Evolutionary conservation across 2,113 vertebrate genomes (phyloP), one percentile per base, ranked within the genome.

Genomic region (Ciconia stormi): DNA sequence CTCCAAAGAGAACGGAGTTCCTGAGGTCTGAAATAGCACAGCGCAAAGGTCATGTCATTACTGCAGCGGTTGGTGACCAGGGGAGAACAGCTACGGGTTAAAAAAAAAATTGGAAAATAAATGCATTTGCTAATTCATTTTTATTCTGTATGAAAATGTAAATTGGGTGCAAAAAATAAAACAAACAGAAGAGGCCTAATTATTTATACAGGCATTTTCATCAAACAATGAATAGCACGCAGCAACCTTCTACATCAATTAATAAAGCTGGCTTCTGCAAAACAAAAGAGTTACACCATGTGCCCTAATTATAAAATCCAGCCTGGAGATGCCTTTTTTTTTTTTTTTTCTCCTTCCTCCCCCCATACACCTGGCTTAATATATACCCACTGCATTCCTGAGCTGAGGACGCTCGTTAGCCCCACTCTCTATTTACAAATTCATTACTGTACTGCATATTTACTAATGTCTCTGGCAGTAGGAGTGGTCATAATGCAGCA

Each of bases 191-290:
- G 89, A 93, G 87, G 89, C 50, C 95, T 97, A 95, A 97, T 97
- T 97, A 98, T 87, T 97, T 98, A 97, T 95, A 96, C 93, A 97
- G 78, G 96, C 98, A 97, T 98, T 98, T 98, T 98, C 97, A 98
- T 97, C 98, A 98, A 97, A 98, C 91, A 97, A 97, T 94, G 95
- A 97, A 97, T 94, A 97, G 97, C 97, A 98, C 89, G 82, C 76
- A 96, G 95, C 92, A 97, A 98, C 95, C 96, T 98, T 95, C 97
- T 84, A 95, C 97, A 97, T 98, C 97, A 98, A 98, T 98, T 98
- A 98, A 97, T 97, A 97, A 98, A 97, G 96, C 91, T 77, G 36
- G 76, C 79, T 91, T 96, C 92, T 95, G 82, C 87, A 92, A 97
- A 96, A 97, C 93, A 97, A 98, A 96, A 95, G 97, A 97, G 58